A percentile compares a stretch with the other conserved stretches of the same genome.
Conservation (phyloP, 2,797 vertebrate species). For the Phalanger gymnotis region DNA sequence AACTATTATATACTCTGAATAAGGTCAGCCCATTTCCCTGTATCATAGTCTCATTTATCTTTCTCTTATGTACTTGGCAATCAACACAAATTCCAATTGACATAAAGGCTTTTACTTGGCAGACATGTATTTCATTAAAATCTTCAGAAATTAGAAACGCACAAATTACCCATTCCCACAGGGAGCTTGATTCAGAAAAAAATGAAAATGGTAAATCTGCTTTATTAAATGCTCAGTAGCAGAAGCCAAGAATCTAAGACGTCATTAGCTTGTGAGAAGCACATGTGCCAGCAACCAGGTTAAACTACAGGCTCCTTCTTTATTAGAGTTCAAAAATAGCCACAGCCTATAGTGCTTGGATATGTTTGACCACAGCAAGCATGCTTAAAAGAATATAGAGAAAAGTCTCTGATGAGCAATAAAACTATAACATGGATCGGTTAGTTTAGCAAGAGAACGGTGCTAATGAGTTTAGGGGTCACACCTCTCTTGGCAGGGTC, state of each 20-base stretch:
- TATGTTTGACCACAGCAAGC: neutral
- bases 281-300: neutral
- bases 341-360: neutral
- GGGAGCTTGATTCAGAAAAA: conserved; percentile 44
- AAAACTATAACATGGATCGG: neutral
- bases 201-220: conserved; percentile 38
- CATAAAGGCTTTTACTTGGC: conserved; percentile 43
- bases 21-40: conserved; percentile 2
- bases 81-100: conserved; percentile 11
- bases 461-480: neutral
- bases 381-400: conserved; percentile 7
- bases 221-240: conserved; percentile 23
- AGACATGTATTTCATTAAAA: conserved; percentile 44
- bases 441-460: conserved; percentile 2
- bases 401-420: neutral
- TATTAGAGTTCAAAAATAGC: conserved; percentile 3
- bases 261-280: conserved; percentile 13
- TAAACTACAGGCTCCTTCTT: conserved; percentile 7
- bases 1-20: neutral
- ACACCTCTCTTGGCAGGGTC: neutral
- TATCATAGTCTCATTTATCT: conserved; percentile 30
- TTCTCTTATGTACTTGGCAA: conserved; percentile 14
- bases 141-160: conserved; percentile 48
- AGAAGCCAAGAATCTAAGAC: conserved; percentile 22
- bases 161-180: conserved; percentile 20